phyloP scores from a whole-genome alignment of 1,140 invertebrate genomes.

The Drosophila burlai region DNA sequence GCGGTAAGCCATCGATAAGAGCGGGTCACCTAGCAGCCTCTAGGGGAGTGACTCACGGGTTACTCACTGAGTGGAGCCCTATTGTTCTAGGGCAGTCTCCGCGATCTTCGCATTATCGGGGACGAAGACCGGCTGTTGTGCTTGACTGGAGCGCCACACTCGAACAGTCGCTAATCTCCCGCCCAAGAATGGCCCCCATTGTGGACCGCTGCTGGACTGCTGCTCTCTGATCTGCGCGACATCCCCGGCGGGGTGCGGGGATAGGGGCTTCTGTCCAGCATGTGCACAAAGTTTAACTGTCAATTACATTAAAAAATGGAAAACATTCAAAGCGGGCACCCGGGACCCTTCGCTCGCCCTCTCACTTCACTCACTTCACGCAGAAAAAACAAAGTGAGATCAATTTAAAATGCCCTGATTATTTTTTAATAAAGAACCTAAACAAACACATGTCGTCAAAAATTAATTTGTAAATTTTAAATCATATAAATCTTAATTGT shows the following conservation, averaged over 20 bases:
- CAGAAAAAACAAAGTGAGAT: neutral
- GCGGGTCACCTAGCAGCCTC: slow-evolving; percentile 47
- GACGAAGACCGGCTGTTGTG: slow-evolving; percentile 10
- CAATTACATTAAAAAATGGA: slow-evolving; percentile 65
- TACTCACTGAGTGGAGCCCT: slow-evolving; percentile 42
- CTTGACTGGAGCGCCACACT: slow-evolving; percentile 27
- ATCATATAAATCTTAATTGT: neutral
- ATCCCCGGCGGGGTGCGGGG: slow-evolving; percentile 1
- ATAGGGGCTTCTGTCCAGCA: slow-evolving; percentile 30
- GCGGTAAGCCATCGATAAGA: slow-evolving; percentile 20
- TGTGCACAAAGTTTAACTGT: slow-evolving; percentile 67
- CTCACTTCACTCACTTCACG: neutral
- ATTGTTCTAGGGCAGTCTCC: slow-evolving; percentile 54
- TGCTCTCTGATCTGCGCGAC: slow-evolving; percentile 22
- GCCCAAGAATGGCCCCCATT: slow-evolving; percentile 72
- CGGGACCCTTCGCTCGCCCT: neutral
- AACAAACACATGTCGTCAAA: neutral
- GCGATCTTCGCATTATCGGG: slow-evolving; percentile 67
- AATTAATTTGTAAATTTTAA: neutral
- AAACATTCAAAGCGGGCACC: slow-evolving; percentile 26
- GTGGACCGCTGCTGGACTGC: slow-evolving; percentile 18
- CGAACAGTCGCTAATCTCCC: slow-evolving; percentile 45
- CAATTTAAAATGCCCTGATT: neutral
- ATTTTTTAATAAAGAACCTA: neutral
- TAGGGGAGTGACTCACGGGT: slow-evolving; percentile 27